Conservation (phyloP, 2,888 invertebrate species). For the Aethes cnicana region DNA sequence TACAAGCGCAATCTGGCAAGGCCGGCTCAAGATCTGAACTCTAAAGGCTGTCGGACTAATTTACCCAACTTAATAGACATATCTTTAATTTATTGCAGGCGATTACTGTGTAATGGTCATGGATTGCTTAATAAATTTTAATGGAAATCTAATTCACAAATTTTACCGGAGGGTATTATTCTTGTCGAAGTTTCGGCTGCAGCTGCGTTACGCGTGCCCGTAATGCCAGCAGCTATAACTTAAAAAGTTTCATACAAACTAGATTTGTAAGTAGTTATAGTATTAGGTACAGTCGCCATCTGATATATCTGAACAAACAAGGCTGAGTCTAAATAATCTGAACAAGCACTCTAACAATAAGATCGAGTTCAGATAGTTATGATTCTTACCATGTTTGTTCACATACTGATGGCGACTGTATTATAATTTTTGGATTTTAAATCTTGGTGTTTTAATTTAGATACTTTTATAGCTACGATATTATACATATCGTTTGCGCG, state of each 20-base stretch:
- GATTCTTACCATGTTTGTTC: too few relatives aligned
- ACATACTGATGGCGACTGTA: too few relatives aligned
- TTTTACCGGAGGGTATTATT: conserved; percentile 23
- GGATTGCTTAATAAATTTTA: conserved; percentile 25
- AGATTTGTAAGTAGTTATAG: not conserved
- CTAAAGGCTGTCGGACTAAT: conserved; percentile 24
- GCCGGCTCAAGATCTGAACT: conserved; percentile 4
- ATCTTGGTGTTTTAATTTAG: too few relatives aligned
- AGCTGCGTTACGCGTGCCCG: conserved; percentile 16
- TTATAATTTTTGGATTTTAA: too few relatives aligned
- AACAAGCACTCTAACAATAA: too few relatives aligned
- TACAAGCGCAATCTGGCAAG: conserved; percentile 7
- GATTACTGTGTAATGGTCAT: conserved; percentile 20
- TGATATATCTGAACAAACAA: too few relatives aligned
- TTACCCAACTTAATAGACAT: conserved; percentile 23
- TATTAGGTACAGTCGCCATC: not conserved
- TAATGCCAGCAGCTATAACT: conserved; percentile 1
- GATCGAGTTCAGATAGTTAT: too few relatives aligned
- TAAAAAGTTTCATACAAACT: too few relatives aligned
- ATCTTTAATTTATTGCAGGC: conserved; percentile 21
- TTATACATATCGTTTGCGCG: too few relatives aligned
- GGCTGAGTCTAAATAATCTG: too few relatives aligned
- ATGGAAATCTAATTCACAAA: conserved; percentile 27
- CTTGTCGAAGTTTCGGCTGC: conserved; percentile 2
- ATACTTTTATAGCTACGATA: too few relatives aligned